A percentile compares a stretch with the other conserved stretches of the same genome.
These are phyloP conservation scores for Crepidodera aurea DNA, from an alignment of 2,888 invertebrate species.

Conservation along the genomic window DNA sequence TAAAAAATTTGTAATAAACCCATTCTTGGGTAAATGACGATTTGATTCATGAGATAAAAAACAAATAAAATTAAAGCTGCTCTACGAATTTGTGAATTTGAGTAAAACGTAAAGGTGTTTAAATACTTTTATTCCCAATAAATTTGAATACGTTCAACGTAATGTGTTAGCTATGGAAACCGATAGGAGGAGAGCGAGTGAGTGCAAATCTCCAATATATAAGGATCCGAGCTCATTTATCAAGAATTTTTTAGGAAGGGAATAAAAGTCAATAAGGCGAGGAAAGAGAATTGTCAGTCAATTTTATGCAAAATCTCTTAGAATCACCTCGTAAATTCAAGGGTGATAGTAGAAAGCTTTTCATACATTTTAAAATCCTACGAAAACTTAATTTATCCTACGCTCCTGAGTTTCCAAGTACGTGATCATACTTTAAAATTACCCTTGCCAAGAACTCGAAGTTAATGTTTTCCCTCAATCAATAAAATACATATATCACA, in stretches of 20 bases:
- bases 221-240: conserved; percentile 5
- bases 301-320: conserved; percentile 30
- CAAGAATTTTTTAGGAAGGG: conserved; percentile 1
- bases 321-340: conserved; percentile 31
- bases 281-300: conserved; percentile 18
- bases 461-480: conserved; percentile 31
- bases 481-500: conserved; percentile 30
- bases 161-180: too few relatives aligned
- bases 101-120: too few relatives aligned
- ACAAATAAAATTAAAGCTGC: too few relatives aligned
- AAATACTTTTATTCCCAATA: too few relatives aligned
- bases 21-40: too few relatives aligned
- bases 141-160: neutral
- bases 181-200: too few relatives aligned
- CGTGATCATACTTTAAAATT: conserved; percentile 36
- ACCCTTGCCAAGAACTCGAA: conserved; percentile 26
- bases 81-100: too few relatives aligned
- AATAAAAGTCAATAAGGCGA: conserved; percentile 15
- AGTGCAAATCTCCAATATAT: too few relatives aligned
- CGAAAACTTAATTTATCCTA: conserved; percentile 32
- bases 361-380: conserved; percentile 33
- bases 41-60: too few relatives aligned
- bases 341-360: conserved; percentile 26
- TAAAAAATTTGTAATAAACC: too few relatives aligned
- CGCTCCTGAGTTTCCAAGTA: conserved; percentile 27